phyloP scores from a whole-genome alignment of 2,113 vertebrate genomes.

The Raja brachyura region DNA sequence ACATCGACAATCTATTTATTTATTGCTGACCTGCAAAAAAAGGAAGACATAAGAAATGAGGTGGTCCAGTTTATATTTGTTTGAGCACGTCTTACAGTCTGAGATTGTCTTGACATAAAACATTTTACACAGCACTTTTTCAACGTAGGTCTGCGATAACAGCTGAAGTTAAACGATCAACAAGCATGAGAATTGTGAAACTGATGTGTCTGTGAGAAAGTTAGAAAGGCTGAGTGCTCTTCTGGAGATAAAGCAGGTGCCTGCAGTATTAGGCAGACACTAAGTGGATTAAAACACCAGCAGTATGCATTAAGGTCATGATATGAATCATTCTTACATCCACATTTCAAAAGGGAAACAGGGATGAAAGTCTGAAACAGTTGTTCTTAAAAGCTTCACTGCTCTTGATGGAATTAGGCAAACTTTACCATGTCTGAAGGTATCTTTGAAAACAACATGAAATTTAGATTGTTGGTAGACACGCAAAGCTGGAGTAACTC shows the following conservation, averaged over 20 bases:
- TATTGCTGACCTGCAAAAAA: not conserved
- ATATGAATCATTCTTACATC: conserved; percentile 1
- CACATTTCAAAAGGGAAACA: conserved; percentile 1
- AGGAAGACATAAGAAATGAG: not conserved
- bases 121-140: not conserved
- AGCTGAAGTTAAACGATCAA: not conserved
- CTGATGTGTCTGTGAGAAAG: conserved; percentile 16
- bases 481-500: no score
- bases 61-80: not conserved
- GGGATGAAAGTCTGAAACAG: not conserved
- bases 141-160: not conserved
- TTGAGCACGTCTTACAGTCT: no score
- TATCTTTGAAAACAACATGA: not conserved
- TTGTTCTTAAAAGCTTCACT: conserved; percentile 10
- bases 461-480: not conserved
- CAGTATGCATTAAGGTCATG: not conserved
- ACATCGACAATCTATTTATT: not conserved
- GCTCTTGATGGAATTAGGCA: not conserved
- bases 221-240: not conserved
- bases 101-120: not conserved
- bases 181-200: not conserved
- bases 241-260: conserved; percentile 33
- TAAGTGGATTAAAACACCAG: conserved; percentile 3
- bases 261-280: conserved; percentile 18
- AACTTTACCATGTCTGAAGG: not conserved